phyloP scores from a whole-genome alignment of 1,140 invertebrate genomes.

The Scaptomyza hsui region DNA sequence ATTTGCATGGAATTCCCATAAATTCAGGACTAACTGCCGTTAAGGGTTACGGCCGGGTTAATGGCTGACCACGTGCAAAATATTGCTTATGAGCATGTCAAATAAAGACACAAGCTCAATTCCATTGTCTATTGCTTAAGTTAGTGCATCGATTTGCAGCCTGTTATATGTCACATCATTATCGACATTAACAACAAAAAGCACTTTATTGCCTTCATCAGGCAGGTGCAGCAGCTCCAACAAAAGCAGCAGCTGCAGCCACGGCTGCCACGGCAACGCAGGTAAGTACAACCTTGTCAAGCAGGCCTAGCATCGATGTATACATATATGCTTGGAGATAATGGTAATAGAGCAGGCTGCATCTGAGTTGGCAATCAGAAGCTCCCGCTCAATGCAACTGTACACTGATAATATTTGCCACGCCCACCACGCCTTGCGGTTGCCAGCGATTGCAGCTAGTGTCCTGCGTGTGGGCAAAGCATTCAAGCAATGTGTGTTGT shows the following conservation, averaged over 20 bases:
- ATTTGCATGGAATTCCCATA: conserved; percentile 68
- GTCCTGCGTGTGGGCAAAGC: background rate
- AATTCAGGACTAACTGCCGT: conserved; percentile 35
- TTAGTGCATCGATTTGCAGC: conserved; percentile 27
- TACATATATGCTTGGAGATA: background rate
- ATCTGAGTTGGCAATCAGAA: conserved; percentile 41
- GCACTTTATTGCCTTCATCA: conserved; percentile 78
- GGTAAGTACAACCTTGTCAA: conserved; percentile 1
- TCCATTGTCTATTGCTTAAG: conserved; percentile 38
- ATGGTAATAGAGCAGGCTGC: conserved; percentile 7
- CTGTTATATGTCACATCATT: conserved; percentile 66
- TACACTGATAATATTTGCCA: conserved; percentile 72
- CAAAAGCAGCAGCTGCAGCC: conserved; percentile 12
- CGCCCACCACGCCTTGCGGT: conserved; percentile 18
- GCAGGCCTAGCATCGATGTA: conserved; percentile 14
- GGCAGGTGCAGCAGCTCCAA: conserved; percentile 27
- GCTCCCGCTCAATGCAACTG: conserved; percentile 56
- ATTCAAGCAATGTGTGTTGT: background rate
- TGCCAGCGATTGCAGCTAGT: background rate
- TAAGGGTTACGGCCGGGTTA: conserved; percentile 33
- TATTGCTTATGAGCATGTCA: conserved; percentile 48
- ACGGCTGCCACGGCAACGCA: conserved; percentile 41
- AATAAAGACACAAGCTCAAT: conserved; percentile 38
- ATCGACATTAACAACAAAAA: conserved; percentile 77
- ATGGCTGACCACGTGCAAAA: conserved; percentile 38